Conservation (phyloP, 1,140 invertebrate genomes). For the Caenorhabditis latens region DNA sequence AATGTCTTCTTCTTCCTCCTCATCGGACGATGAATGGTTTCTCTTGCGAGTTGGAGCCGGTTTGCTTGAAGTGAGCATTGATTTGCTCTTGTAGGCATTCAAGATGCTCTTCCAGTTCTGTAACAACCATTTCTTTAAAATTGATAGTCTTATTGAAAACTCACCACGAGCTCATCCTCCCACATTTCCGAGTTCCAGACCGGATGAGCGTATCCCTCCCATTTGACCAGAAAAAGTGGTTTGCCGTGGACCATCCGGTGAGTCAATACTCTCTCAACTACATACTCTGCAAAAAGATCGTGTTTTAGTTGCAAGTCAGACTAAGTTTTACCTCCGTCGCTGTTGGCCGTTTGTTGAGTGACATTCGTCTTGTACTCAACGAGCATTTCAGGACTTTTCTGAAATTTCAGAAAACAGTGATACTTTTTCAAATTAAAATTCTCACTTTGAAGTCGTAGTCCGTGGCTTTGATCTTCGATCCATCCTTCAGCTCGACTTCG, state of each 20-base stretch:
- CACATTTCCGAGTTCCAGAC: slow-evolving; percentile 36
- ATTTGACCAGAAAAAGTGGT: slow-evolving; percentile 6
- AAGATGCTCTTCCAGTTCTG: slow-evolving; percentile 18
- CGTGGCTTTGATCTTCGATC: background rate
- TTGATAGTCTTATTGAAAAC: background rate
- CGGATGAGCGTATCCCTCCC: background rate
- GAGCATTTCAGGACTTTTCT: background rate
- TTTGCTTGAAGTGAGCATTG: background rate
- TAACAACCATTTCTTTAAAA: background rate
- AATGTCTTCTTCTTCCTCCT: background rate
- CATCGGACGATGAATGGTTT: background rate
- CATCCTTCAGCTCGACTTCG: background rate
- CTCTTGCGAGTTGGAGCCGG: background rate
- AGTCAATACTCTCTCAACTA: background rate
- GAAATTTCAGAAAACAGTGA: background rate
- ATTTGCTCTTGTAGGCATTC: background rate
- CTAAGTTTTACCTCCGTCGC: background rate
- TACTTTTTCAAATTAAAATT: background rate
- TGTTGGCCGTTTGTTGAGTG: background rate
- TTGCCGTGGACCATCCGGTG: background rate
- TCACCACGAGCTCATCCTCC: background rate
- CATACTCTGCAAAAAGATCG: background rate
- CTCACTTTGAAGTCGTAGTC: background rate
- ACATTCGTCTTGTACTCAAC: background rate
- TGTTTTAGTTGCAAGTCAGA: background rate